A percentile compares a stretch with the other conserved stretches of the same genome.
Evolutionary conservation across 2,888 invertebrate species (phyloP).

Genomic region (Flexamia atlantica): DNA sequence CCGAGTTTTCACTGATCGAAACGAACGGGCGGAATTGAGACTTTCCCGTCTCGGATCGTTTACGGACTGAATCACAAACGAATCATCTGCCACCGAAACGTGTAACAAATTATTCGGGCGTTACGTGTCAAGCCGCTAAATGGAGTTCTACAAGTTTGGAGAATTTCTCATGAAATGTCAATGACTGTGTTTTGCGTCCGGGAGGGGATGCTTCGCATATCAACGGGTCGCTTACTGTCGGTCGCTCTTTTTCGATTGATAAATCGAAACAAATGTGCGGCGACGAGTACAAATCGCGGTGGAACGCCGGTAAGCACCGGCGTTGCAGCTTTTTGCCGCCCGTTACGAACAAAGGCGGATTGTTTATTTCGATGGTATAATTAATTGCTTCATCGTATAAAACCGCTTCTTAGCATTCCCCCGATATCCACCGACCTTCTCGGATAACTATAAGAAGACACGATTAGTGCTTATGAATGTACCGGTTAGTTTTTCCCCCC

Average conservation of each 20-base stretch:
- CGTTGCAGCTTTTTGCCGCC: conserved; percentile 32
- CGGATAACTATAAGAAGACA: conserved; percentile 47
- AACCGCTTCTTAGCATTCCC: conserved; percentile 50
- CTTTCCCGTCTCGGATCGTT: conserved; percentile 22
- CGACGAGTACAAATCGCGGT: conserved; percentile 38
- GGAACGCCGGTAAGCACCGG: conserved; percentile 53
- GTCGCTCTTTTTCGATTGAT: conserved; percentile 51
- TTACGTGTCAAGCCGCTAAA: conserved; percentile 28
- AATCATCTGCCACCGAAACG: conserved; percentile 31
- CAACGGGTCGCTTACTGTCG: conserved; percentile 50
- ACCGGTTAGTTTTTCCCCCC: conserved; percentile 34
- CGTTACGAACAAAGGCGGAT: conserved; percentile 51
- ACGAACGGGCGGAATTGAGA: conserved; percentile 3
- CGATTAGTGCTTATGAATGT: conserved; percentile 57
- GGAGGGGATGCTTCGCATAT: conserved; percentile 26
- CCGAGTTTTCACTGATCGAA: too few relatives aligned
- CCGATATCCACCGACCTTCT: conserved; percentile 38
- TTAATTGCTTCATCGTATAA: conserved; percentile 58
- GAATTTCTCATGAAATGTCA: conserved; percentile 53
- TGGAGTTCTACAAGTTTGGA: conserved; percentile 51
- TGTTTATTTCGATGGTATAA: conserved; percentile 56
- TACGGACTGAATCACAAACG: conserved; percentile 5
- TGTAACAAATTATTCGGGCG: conserved; percentile 35
- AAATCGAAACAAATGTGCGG: conserved; percentile 52
- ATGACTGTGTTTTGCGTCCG: conserved; percentile 42